Percentiles rank a stretch among this genome's conserved stretches.
phyloP scores from a whole-genome alignment of 2,888 invertebrate genomes.

The Camponotus fellah region DNA sequence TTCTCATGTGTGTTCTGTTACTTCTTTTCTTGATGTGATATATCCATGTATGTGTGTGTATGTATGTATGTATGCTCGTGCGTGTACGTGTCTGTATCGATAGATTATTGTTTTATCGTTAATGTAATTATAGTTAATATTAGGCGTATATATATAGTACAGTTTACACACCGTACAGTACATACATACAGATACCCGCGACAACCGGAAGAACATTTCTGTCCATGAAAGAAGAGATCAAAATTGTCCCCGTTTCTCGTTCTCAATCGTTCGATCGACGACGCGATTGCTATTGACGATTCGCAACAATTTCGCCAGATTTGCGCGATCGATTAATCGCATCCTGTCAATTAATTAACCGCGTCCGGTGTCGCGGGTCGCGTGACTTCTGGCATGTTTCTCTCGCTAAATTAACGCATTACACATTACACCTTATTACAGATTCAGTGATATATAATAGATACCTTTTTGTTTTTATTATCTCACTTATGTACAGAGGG shows the following conservation, averaged over 20 bases:
- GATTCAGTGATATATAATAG: slow-evolving; percentile 80
- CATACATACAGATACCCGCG: slow-evolving; percentile 81
- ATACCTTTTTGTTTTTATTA: slow-evolving; percentile 65
- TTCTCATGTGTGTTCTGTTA: slow-evolving; percentile 45
- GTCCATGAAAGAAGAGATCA: not conserved
- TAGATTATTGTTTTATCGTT: slow-evolving; percentile 77
- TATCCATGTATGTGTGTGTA: not conserved
- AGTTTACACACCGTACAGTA: slow-evolving; percentile 83
- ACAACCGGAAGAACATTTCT: slow-evolving; percentile 27
- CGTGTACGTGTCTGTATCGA: slow-evolving; percentile 62
- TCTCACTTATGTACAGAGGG: slow-evolving; percentile 83
- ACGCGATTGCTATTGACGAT: slow-evolving; percentile 21
- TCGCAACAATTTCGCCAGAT: not conserved
- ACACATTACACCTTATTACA: slow-evolving; percentile 83
- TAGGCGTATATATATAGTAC: slow-evolving; percentile 82
- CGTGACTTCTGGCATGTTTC: slow-evolving; percentile 9
- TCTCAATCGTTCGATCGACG: not conserved
- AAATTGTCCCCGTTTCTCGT: not conserved
- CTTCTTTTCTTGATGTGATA: slow-evolving; percentile 26
- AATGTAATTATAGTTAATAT: slow-evolving; percentile 79
- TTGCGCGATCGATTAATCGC: slow-evolving; percentile 15
- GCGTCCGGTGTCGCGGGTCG: slow-evolving; percentile 75
- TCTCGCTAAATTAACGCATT: slow-evolving; percentile 80
- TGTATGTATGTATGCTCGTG: not conserved
- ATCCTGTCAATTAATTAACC: not conserved